Percentiles rank a stretch among this genome's conserved stretches.
Conservation (phyloP, 2,113 vertebrate genomes). For the Coptodon bakossiorum region DNA sequence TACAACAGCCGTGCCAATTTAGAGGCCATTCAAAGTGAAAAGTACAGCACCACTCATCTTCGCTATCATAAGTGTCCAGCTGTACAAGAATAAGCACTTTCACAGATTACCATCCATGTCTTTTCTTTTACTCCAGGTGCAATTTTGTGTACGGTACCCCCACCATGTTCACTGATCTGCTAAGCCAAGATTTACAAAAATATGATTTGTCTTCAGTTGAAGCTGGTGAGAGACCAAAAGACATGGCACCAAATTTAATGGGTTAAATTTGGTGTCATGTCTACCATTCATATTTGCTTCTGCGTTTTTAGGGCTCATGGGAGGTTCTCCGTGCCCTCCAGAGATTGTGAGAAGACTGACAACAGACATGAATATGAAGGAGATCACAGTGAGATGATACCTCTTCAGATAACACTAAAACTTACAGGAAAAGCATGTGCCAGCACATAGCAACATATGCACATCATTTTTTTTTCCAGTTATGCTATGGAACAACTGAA, state of each 20-base stretch:
- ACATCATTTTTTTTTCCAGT: constrained; percentile 53
- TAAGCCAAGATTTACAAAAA: constrained; percentile 74
- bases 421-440: background rate
- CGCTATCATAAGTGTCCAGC: background rate
- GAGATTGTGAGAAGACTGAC: constrained; percentile 75
- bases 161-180: constrained; percentile 88
- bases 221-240: constrained; percentile 71
- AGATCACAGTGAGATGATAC: constrained; percentile 73
- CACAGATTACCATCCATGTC: background rate
- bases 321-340: constrained; percentile 78
- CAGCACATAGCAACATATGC: background rate
- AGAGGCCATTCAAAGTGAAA: constrained; percentile 80
- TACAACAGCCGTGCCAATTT: constrained; percentile 76
- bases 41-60: constrained; percentile 46
- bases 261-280: background rate
- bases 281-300: background rate
- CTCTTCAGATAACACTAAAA: background rate
- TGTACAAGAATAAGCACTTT: background rate
- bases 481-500: constrained; percentile 89
- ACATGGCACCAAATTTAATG: background rate
- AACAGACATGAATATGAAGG: constrained; percentile 73
- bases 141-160: constrained; percentile 79
- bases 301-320: constrained; percentile 76
- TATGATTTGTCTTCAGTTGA: constrained; percentile 74
- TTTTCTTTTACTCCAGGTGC: constrained; percentile 64